Conservation (phyloP, 2,888 invertebrate species). For the Sclerodermus sp. region DNA sequence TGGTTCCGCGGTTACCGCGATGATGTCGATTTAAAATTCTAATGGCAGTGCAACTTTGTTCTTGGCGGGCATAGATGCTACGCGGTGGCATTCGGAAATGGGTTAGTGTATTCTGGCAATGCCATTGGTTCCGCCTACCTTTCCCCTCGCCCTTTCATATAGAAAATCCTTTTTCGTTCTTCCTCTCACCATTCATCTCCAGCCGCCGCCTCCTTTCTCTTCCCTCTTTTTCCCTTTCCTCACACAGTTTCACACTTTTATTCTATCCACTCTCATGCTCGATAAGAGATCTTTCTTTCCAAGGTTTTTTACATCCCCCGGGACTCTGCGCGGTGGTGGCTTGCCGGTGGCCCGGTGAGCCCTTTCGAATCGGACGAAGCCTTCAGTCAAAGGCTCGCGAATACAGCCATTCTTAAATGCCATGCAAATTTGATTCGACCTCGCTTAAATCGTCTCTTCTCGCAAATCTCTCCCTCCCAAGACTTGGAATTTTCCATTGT, state of each 20-base stretch:
- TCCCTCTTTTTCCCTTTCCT: background rate
- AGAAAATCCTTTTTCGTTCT: background rate
- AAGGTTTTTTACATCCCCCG: too few relatives aligned
- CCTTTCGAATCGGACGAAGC: too few relatives aligned
- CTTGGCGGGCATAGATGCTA: constrained; percentile 14
- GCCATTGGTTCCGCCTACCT: constrained; percentile 18
- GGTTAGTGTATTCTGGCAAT: constrained; percentile 28
- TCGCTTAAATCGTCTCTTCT: too few relatives aligned
- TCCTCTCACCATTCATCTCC: background rate
- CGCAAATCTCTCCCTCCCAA: too few relatives aligned
- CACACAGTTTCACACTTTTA: constrained; percentile 6
- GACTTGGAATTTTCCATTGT: too few relatives aligned
- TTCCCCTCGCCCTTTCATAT: constrained; percentile 8
- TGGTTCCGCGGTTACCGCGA: constrained; percentile 3
- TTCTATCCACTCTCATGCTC: background rate
- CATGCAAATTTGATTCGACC: too few relatives aligned
- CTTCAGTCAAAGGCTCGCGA: too few relatives aligned
- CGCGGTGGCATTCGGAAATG: constrained; percentile 29
- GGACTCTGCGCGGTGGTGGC: too few relatives aligned
- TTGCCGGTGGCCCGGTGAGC: too few relatives aligned
- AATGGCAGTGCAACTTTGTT: constrained; percentile 33
- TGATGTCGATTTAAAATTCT: constrained; percentile 50
- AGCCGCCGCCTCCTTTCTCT: too few relatives aligned
- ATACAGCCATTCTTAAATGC: too few relatives aligned
- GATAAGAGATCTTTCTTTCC: too few relatives aligned